These are phyloP conservation scores for Plecturocebus donacophilus DNA, from an alignment of 2,113 vertebrate genomes.

Conservation along the genomic window DNA sequence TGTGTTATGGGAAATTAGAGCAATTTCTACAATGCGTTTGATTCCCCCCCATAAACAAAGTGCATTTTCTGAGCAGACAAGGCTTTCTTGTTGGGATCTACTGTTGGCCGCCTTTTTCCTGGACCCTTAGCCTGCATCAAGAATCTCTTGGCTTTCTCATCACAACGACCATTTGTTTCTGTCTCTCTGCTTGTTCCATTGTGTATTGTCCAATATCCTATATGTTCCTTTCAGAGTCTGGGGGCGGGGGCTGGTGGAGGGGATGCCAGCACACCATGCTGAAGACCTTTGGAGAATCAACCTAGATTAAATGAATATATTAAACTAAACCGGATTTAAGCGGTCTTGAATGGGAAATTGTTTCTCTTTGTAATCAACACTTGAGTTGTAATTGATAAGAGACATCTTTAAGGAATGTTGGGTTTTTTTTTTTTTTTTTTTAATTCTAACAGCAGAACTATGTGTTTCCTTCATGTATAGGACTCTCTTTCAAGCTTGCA, in stretches of 20 bases:
- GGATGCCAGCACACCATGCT: not conserved
- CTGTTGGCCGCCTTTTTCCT: conserved; percentile 57
- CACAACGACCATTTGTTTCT: conserved; percentile 74
- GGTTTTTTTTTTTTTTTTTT: not conserved
- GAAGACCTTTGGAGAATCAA: conserved; percentile 57
- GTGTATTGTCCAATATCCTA: conserved; percentile 65
- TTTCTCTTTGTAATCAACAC: conserved; percentile 69
- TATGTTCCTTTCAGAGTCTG: conserved; percentile 57
- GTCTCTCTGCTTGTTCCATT: conserved; percentile 50
- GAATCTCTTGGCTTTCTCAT: conserved; percentile 36
- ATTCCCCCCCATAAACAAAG: conserved; percentile 43
- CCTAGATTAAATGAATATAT: conserved; percentile 59
- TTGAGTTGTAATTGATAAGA: conserved; percentile 66
- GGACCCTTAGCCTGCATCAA: conserved; percentile 64
- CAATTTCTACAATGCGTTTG: conserved; percentile 57
- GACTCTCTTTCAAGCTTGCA: conserved; percentile 14
- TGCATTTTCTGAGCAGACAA: conserved; percentile 51
- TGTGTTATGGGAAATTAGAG: conserved; percentile 73
- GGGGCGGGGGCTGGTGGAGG: not conserved
- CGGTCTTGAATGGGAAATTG: conserved; percentile 68
- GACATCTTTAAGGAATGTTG: conserved; percentile 57
- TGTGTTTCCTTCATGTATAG: conserved; percentile 29
- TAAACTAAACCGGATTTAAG: conserved; percentile 51
- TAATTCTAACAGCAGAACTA: not conserved
- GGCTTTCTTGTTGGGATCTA: conserved; percentile 55